Conservation (phyloP, 2,888 invertebrate species). For the Orthosia cruda region DNA sequence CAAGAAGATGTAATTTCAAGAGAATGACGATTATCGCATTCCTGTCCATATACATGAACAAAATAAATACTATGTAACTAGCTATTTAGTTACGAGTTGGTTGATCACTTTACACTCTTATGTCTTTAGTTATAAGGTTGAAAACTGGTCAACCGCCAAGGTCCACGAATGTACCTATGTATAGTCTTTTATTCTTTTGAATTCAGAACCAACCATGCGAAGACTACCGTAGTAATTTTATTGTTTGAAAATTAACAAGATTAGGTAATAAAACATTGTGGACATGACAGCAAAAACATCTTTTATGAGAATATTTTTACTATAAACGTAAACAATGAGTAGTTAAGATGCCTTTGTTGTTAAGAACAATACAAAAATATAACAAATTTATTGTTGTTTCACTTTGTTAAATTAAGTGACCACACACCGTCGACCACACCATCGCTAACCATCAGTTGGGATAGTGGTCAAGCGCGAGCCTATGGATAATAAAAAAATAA, state of each 20-base stretch:
- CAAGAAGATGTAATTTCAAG: background rate
- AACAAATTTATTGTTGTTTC: slow-evolving; percentile 4
- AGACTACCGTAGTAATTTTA: slow-evolving; percentile 48
- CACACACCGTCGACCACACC: too few relatives aligned
- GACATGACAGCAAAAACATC: slow-evolving; percentile 33
- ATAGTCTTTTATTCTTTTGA: slow-evolving; percentile 19
- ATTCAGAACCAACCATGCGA: slow-evolving; percentile 42
- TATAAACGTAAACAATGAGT: slow-evolving; percentile 41
- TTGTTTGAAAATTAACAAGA: slow-evolving; percentile 64
- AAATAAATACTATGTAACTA: background rate
- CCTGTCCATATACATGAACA: background rate
- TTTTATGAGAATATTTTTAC: slow-evolving; percentile 39
- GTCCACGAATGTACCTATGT: background rate
- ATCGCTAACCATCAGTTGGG: too few relatives aligned
- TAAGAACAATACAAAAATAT: slow-evolving; percentile 30
- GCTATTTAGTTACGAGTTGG: background rate
- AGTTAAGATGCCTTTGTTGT: slow-evolving; percentile 37
- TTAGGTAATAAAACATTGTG: slow-evolving; percentile 46
- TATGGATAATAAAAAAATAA: too few relatives aligned
- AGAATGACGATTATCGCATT: slow-evolving; percentile 12
- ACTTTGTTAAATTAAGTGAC: slow-evolving; percentile 10
- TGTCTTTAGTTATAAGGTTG: background rate
- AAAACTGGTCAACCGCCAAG: background rate
- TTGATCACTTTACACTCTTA: background rate
- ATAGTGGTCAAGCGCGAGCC: too few relatives aligned